Percentiles rank a stretch among this genome's conserved stretches.
Conservation (phyloP, 1,140 invertebrate species). For the Calliphora vicina region DNA sequence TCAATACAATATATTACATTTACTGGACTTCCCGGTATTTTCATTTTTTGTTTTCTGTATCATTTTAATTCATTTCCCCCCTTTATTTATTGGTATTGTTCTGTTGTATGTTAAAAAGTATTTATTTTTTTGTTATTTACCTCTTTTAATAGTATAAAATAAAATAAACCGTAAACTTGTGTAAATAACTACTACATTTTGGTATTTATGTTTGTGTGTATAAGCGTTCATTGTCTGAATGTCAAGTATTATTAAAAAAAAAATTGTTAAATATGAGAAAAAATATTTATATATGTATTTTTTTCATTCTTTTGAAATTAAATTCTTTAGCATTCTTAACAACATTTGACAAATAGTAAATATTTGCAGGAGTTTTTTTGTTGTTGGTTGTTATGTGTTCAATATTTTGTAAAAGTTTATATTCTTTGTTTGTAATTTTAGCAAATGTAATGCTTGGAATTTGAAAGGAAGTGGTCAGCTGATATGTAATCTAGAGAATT, state of each 20-base stretch:
- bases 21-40: background rate
- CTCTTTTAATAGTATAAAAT: background rate
- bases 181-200: conserved; percentile 8
- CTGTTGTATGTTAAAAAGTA: background rate
- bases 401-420: background rate
- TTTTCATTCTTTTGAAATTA: background rate
- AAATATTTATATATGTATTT: background rate
- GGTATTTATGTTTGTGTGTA: background rate
- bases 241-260: background rate
- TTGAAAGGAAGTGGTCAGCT: too few relatives aligned
- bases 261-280: background rate
- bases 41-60: background rate
- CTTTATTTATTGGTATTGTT: background rate
- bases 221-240: background rate
- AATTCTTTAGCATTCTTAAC: conserved; percentile 10
- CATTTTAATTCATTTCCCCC: background rate
- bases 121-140: background rate
- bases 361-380: background rate
- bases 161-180: background rate
- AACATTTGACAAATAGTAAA: conserved; percentile 9
- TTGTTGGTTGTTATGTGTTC: background rate
- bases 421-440: background rate
- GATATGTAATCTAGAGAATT: too few relatives aligned
- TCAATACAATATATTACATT: background rate
- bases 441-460: too few relatives aligned